These are phyloP conservation scores for Stichodactyla mertensii DNA, from an alignment of 64 coral and sea anemone genomes.

Conservation along the genomic window DNA sequence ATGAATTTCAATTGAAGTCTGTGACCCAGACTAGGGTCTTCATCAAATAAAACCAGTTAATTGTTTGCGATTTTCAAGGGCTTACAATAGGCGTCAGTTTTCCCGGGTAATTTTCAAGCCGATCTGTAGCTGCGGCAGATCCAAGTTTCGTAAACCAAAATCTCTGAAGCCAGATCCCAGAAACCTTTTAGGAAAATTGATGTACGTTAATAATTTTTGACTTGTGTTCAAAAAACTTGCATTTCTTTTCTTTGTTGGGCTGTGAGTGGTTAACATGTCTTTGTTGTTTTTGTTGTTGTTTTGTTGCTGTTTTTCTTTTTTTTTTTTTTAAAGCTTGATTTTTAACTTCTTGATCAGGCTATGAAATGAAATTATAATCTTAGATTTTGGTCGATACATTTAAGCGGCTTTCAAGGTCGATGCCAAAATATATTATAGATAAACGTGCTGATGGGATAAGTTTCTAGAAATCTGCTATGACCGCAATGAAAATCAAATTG, in stretches of 20 bases:
- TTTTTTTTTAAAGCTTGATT: too few relatives aligned
- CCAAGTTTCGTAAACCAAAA: neutral
- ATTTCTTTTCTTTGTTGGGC: neutral
- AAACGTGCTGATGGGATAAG: neutral
- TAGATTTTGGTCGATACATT: neutral
- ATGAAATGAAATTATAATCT: neutral
- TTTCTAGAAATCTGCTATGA: neutral
- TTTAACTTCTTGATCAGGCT: too few relatives aligned
- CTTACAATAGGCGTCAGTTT: neutral
- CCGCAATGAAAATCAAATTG: slow-evolving; percentile 4
- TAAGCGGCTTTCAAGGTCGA: slow-evolving; percentile 10
- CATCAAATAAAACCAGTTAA: neutral
- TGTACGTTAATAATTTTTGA: neutral
- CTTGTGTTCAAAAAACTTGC: neutral
- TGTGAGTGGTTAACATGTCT: too few relatives aligned
- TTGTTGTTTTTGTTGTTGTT: too few relatives aligned
- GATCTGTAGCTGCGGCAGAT: neutral
- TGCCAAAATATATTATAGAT: slow-evolving; percentile 1
- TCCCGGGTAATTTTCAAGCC: neutral
- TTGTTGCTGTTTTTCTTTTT: too few relatives aligned
- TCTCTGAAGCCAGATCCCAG: neutral
- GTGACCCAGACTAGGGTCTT: neutral
- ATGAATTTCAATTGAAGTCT: neutral
- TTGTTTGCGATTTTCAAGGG: neutral
- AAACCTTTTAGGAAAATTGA: neutral